Base-by-base conservation (phyloP, 2,797 vertebrate species). In the Scleropages formosus region DNA sequence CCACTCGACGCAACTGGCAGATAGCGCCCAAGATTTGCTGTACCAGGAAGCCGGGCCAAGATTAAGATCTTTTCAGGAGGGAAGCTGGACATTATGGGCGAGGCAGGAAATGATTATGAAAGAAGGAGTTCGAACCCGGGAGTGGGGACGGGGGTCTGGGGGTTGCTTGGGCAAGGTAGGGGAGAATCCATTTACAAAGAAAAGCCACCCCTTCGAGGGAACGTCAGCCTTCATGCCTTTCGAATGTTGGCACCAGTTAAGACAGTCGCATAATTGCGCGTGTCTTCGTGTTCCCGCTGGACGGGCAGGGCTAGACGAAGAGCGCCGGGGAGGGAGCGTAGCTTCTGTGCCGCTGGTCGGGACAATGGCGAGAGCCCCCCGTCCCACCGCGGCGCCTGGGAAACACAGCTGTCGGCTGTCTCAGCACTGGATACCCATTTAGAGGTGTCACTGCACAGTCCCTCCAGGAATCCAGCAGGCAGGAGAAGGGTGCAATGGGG, bases 91-190 rank as follows among this genome's bases (percentile, higher is more conserved):
- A 61, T 69, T 74, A 66, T 44, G 58, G 75, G 66, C 13, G 46
- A 46, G 65, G 53, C 74, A 76, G 75, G 75, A 76, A 75, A 67
- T 61, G 9, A 22, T 59, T 60, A 26, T 26, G 67, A 76, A 70
- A 60, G 31, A 27, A 12, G 56, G 8, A 20, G 10, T 61, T 49
- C 53, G 59, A 63, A 68, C 44, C 8, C 58, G 22, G 12, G 31
- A 46, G 4, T 22, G 24, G 16, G 12, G 18, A 11, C 15, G 31
- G 63, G 63, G 24, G 15, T 15, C 12, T n/a, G 11, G n/a, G 11
- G 3, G 10, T 53, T 47, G 15, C 51, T 13, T n/a, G 4, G 12
- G 53, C 13, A 53, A 39, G 53, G 51, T 15, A 20, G 18, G 16
- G 18, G 12, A 4, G 27, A 39, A 59, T 24, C 56, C 56, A 44